Evolutionary conservation across 2,797 vertebrate species (phyloP).

Genomic region (Euphonia xanthogaster): DNA sequence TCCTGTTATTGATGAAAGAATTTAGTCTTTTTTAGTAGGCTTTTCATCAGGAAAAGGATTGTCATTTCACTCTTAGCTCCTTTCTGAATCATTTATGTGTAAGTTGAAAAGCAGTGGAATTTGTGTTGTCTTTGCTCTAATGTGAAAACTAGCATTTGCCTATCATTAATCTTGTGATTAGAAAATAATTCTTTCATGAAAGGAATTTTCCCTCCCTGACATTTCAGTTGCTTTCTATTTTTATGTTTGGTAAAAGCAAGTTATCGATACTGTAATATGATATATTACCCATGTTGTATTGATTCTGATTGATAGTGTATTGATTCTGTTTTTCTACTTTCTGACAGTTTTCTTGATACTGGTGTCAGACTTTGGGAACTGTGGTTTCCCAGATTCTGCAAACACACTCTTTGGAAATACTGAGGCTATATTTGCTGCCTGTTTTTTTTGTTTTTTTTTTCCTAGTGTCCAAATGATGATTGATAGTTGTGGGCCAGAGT

Average conservation of each 20-base stretch:
- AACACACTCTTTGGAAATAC: not conserved
- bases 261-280: not conserved
- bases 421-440: not conserved
- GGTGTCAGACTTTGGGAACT: not conserved
- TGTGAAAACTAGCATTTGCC: not conserved
- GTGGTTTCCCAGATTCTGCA: not conserved
- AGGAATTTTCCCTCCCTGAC: not conserved
- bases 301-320: not conserved
- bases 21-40: not conserved
- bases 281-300: not conserved
- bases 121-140: not conserved
- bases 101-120: not conserved
- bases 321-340: not conserved
- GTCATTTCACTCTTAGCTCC: not conserved
- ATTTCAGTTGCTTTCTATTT: not conserved
- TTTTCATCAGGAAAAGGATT: not conserved
- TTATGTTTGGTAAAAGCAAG: not conserved
- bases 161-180: not conserved
- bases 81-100: not conserved
- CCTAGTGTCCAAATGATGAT: not conserved
- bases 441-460: not conserved
- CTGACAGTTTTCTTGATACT: not conserved
- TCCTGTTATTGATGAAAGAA: not conserved
- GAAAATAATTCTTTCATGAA: not conserved
- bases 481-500: not conserved